phyloP scores from a whole-genome alignment of 1,140 invertebrate genomes.

The Drosophila lacertosa region DNA sequence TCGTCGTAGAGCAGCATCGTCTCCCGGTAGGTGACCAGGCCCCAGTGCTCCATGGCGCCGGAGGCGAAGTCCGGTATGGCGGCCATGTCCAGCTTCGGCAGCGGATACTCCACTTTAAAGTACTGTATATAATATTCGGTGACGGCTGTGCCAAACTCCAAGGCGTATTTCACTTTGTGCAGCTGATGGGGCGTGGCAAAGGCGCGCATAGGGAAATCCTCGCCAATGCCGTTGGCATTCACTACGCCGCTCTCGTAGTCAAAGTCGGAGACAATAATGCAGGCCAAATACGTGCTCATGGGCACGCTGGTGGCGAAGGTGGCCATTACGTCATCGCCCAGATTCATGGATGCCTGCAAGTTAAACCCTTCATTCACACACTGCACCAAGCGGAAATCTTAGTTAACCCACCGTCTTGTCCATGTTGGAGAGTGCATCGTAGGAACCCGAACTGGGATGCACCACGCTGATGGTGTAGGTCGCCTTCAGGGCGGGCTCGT shows the following conservation, averaged over 20 bases:
- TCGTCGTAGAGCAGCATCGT: slow-evolving; percentile 91
- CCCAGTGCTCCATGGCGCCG: slow-evolving; percentile 98
- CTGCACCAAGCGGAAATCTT: too few relatives aligned
- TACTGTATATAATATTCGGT: slow-evolving; percentile 95
- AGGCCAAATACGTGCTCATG: slow-evolving; percentile 97
- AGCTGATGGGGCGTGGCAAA: slow-evolving; percentile 90
- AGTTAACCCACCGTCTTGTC: slow-evolving; percentile 72
- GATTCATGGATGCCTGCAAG: slow-evolving; percentile 41
- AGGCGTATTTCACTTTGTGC: slow-evolving; percentile 91
- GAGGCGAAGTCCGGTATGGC: slow-evolving; percentile 97
- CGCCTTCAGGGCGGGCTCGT: slow-evolving; percentile 97
- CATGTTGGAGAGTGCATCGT: slow-evolving; percentile 93
- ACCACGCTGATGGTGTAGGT: slow-evolving; percentile 91
- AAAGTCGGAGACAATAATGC: slow-evolving; percentile 97
- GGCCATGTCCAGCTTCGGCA: slow-evolving; percentile 95
- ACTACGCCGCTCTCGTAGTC: slow-evolving; percentile 85
- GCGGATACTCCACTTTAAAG: slow-evolving; percentile 93
- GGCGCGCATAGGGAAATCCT: slow-evolving; percentile 88
- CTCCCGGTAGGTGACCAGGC: slow-evolving; percentile 93
- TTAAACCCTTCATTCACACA: too few relatives aligned
- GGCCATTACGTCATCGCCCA: slow-evolving; percentile 64
- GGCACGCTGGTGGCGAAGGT: slow-evolving; percentile 92
- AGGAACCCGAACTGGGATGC: slow-evolving; percentile 87
- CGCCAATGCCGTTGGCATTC: slow-evolving; percentile 85
- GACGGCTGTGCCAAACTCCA: slow-evolving; percentile 90